Evolutionary conservation across 2,888 invertebrate genomes (phyloP), one percentile per base, ranked within the genome.

Genomic region (Clitarchus hookeri): DNA sequence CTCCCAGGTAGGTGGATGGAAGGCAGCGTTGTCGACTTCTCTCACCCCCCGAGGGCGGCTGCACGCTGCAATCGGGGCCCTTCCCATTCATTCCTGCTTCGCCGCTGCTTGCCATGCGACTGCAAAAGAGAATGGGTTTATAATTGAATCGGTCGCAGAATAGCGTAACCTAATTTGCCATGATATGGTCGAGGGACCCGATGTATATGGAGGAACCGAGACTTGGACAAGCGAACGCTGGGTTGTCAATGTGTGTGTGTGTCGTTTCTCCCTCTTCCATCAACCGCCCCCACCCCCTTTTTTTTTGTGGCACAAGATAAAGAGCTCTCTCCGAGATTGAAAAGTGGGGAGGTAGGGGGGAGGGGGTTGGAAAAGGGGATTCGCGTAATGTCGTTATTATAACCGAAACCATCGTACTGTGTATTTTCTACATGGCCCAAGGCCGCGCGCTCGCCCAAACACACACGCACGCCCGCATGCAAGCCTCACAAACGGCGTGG

Each of bases 181-280:
- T 88, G 88, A 88, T 88, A 88, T 86, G 88, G 87, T 86, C 87
- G 86, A 87, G 87, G 82, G 87, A 84, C 86, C 85, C 83, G 86
- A 86, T 86, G 85, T 54, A 82, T 85, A 65, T 48, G 65, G 65
- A 65, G n/a, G 65, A 65, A 65, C 65, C 65, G 65, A 65, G 80
- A 26, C 27, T n/a, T 25, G 83, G 83, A 83, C 83, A 83, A 11
- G 83, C 83, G 44, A 83, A 83, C 19, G 13, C 48, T 48, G 16
- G 44, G 8, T 83, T 16, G 8, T 48, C 44, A n/a, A 83, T 19
- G 23, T 83, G 83, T 36, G 83, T 65, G 65, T 65, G 65, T 65
- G 65, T 65, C 36, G 65, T 65, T 13, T n/a, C 65, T 65, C 65
- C 65, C 65, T 65, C 65, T 65, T 65, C n/a, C 65, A 65, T 65